phyloP scores from a whole-genome alignment of 2,888 invertebrate genomes.

The Pinctada fucata region DNA sequence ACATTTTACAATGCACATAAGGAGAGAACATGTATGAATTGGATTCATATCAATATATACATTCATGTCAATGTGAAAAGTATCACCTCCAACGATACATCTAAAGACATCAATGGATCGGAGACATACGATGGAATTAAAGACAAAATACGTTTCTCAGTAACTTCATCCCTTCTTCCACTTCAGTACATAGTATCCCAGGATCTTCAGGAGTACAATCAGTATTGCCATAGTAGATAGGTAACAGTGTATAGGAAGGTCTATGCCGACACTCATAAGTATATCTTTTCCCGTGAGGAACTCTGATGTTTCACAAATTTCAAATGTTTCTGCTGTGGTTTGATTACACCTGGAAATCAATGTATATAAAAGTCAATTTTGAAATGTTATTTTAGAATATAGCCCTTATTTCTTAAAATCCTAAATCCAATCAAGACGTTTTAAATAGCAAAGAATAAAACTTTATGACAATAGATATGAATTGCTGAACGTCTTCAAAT shows the following conservation, averaged over 20 bases:
- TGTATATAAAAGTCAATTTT: background rate
- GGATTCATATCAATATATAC: too few relatives aligned
- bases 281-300: slow-evolving; percentile 44
- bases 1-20: too few relatives aligned
- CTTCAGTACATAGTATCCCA: slow-evolving; percentile 47
- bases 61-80: too few relatives aligned
- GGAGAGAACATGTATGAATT: too few relatives aligned
- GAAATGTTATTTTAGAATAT: background rate
- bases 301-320: slow-evolving; percentile 43
- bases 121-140: too few relatives aligned
- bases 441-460: too few relatives aligned
- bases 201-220: slow-evolving; percentile 36
- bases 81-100: too few relatives aligned
- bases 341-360: slow-evolving; percentile 49
- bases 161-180: background rate
- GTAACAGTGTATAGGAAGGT: slow-evolving; percentile 46
- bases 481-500: too few relatives aligned
- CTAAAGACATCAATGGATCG: too few relatives aligned
- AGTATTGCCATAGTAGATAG: slow-evolving; percentile 38
- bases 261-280: slow-evolving; percentile 44
- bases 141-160: too few relatives aligned
- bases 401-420: background rate
- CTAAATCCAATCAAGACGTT: too few relatives aligned
- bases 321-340: slow-evolving; percentile 40
- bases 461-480: too few relatives aligned